phyloP scores from a whole-genome alignment of 2,888 invertebrate species.

The Scaptomyza flava region DNA sequence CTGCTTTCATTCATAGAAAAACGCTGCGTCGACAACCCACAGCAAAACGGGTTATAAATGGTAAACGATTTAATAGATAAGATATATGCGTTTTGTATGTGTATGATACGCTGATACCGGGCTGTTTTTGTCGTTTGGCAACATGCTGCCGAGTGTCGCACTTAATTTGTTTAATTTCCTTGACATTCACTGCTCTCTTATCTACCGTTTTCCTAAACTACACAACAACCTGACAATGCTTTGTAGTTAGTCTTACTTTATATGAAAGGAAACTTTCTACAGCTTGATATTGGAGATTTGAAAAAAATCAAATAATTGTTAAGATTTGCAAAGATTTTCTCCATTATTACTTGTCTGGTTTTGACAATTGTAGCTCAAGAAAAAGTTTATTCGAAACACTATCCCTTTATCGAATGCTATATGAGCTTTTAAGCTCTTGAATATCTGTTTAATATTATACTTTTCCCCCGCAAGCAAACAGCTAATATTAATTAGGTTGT shows the following conservation, averaged over 20 bases:
- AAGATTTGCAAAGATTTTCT: no score
- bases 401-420: no score
- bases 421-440: no score
- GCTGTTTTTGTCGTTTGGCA: slow-evolving; percentile 45
- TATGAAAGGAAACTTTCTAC: neutral
- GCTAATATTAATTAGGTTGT: no score
- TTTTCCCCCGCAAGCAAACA: no score
- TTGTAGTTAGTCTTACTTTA: no score
- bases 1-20: slow-evolving; percentile 74
- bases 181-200: slow-evolving; percentile 41
- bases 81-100: slow-evolving; percentile 39
- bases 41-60: slow-evolving; percentile 72
- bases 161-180: slow-evolving; percentile 69
- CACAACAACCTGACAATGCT: slow-evolving; percentile 14
- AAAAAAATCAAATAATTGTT: no score
- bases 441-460: no score
- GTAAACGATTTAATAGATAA: slow-evolving; percentile 76
- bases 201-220: slow-evolving; percentile 37
- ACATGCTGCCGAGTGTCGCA: slow-evolving; percentile 72
- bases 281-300: no score
- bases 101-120: slow-evolving; percentile 1
- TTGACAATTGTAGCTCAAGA: no score
- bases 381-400: no score
- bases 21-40: slow-evolving; percentile 35
- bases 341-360: no score